Evolutionary conservation across 2,113 vertebrate species (phyloP).

Genomic region (Morone saxatilis): DNA sequence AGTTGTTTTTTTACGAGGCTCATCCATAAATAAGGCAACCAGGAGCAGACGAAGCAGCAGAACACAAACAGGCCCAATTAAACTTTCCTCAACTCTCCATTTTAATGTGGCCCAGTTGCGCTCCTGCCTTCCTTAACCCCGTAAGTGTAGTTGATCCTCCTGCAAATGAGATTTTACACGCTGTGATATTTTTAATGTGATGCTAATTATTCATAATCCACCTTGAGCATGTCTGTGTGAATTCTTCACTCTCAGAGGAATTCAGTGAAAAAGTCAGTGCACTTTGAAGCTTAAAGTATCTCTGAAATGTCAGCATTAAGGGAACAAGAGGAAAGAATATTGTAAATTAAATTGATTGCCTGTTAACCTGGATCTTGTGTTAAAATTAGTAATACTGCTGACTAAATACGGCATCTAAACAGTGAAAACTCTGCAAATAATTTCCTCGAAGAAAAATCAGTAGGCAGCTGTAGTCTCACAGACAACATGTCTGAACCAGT

Average conservation of each 20-base stretch:
- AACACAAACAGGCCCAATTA: conserved; percentile 55
- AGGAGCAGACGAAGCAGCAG: conserved; percentile 24
- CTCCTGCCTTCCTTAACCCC: conserved; percentile 4
- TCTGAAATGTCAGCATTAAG: conserved; percentile 15
- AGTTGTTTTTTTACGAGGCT: conserved; percentile 43
- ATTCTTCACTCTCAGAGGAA: background rate
- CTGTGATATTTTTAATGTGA: conserved; percentile 35
- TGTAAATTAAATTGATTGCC: background rate
- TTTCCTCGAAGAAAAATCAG: background rate
- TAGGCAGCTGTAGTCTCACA: background rate
- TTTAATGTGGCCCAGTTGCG: conserved; percentile 49
- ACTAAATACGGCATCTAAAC: background rate
- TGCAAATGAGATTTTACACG: conserved; percentile 34
- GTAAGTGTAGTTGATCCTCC: background rate
- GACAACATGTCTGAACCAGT: conserved; percentile 42
- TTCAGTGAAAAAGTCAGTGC: background rate
- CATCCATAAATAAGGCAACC: conserved; percentile 60
- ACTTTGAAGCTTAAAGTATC: background rate
- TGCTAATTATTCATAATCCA: conserved; percentile 45
- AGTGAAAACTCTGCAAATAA: background rate
- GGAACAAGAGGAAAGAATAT: background rate
- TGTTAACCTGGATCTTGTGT: background rate
- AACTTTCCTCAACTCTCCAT: conserved; percentile 27
- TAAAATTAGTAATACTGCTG: background rate
- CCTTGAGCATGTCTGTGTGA: conserved; percentile 15